Conservation (phyloP, 2,797 vertebrate genomes). For the Gambelia wislizenii region DNA sequence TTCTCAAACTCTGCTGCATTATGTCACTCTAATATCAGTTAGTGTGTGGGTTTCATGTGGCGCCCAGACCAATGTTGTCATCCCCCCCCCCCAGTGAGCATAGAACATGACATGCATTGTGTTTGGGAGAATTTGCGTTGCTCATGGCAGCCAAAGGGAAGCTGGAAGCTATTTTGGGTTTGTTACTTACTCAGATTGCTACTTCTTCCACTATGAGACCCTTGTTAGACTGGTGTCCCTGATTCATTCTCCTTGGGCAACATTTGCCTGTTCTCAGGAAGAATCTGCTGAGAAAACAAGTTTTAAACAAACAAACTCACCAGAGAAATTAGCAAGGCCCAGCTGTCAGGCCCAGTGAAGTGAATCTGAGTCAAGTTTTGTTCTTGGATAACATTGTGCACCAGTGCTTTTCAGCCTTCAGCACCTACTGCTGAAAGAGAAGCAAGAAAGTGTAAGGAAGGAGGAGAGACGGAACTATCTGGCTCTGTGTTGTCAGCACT, state of each 20-base stretch:
- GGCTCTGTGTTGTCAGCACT: conserved; percentile 2
- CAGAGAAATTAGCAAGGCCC: conserved; percentile 26
- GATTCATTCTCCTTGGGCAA: conserved; percentile 32
- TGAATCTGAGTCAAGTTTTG: not conserved
- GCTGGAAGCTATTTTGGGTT: conserved; percentile 42
- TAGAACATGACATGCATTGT: conserved; percentile 23
- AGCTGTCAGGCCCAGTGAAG: not conserved
- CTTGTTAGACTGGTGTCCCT: conserved; percentile 40
- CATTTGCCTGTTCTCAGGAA: not conserved
- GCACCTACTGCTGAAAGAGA: not conserved
- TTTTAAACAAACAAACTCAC: not conserved
- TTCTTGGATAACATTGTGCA: conserved; percentile 9
- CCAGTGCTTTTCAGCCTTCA: conserved; percentile 11
- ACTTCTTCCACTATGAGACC: conserved; percentile 6
- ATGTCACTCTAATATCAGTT: not conserved
- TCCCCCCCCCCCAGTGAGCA: not conserved
- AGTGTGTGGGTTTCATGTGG: not conserved
- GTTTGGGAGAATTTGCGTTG: conserved; percentile 30
- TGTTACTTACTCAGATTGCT: conserved; percentile 60
- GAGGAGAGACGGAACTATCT: not conserved
- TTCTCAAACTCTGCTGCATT: not conserved
- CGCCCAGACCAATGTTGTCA: not conserved
- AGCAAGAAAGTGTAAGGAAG: not conserved
- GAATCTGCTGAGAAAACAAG: not conserved
- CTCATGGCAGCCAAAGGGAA: conserved; percentile 31